Evolutionary conservation across 2,888 invertebrate genomes (phyloP), one percentile per base, ranked within the genome.

Genomic region (Drosophila infuscata): DNA sequence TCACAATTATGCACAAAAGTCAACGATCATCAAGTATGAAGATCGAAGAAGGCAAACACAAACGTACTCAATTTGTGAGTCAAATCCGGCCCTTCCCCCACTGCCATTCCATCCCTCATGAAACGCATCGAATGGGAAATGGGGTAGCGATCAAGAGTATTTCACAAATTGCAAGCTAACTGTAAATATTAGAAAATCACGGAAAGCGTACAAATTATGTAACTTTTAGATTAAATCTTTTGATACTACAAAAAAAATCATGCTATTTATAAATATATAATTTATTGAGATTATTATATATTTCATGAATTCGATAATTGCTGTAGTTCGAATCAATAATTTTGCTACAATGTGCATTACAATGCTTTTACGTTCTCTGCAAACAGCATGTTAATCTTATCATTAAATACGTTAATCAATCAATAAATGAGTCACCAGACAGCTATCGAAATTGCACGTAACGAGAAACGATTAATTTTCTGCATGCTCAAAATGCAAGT

Each of bases 1-100:
- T 75, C 79, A 69, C 89, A 83, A 84, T 84, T 79, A 69, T 43
- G 59, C 53, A 57, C 35, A 32, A 57, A 54, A 59, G 53, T 70
- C 66, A 69, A 69, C 36, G 60, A 64, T 53, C 64, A 52, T 57
- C 65, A 57, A 57, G 68, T 46, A 63, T 64, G 63, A 57, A 62
- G 78, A 85, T 82, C 88, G 86, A 85, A 75, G 88, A 46, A 46
- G 46, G 46, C 46, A 46, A 46, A 15, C 46, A 15, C 46, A 46
- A 46, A 46, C 46, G 46, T 25, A 15, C 25, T 89, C 89, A 86
- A 89, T 82, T 83, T 71, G 75, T 87, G 70, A 82, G 70, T 87
- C 76, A 84, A 80, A 15, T 46, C 15, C 4, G 15, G 46, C 25
- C 25, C 12, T 3, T 2, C 15, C 20, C 20, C 20, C 25, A 41